phyloP scores from a whole-genome alignment of 2,113 vertebrate genomes.

The Gulo gulo region DNA sequence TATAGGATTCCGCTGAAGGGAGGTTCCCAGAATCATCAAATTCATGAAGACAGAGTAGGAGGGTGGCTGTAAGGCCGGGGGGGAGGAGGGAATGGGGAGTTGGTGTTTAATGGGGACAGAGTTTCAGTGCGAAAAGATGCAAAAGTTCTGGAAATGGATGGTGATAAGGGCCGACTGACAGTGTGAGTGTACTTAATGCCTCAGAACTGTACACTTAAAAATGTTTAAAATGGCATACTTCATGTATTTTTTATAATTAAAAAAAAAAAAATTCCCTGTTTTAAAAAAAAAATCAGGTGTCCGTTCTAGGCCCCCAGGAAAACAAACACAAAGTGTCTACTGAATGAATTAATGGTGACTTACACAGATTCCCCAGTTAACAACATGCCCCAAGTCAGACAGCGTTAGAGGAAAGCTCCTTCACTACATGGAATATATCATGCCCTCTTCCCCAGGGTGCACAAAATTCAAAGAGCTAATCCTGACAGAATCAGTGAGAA shows the following conservation, averaged over 20 bases:
- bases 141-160: neutral
- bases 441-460: neutral
- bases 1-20: neutral
- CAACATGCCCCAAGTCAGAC: neutral
- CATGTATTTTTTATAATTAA: neutral
- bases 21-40: neutral
- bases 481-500: neutral
- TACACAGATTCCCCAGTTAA: neutral
- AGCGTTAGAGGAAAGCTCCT: neutral
- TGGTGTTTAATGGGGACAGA: neutral
- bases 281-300: neutral
- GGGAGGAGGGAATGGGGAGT: neutral
- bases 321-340: neutral
- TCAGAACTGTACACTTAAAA: neutral
- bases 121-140: neutral
- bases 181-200: neutral
- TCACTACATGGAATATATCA: neutral
- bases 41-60: neutral
- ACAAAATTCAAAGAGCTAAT: neutral
- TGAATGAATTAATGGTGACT: neutral
- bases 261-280: neutral
- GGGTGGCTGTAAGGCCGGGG: rapidly evolving
- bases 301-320: neutral
- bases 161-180: neutral
- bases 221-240: neutral